Conservation (phyloP, 2,888 invertebrate genomes). For the Caenorhabditis zanzibari region DNA sequence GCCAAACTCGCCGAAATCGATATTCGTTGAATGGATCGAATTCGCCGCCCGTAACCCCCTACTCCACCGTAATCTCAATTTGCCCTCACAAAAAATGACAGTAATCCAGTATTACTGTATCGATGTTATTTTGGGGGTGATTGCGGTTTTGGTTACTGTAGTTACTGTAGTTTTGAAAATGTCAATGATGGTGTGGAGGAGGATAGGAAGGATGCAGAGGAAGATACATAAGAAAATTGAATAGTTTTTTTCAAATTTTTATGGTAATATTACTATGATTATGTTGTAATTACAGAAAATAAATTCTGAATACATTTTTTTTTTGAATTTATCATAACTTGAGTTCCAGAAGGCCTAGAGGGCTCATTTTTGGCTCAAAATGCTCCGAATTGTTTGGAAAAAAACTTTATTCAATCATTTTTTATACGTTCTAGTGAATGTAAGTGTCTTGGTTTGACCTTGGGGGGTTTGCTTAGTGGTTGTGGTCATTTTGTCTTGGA, state of each 20-base stretch:
- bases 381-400: too few species aligned
- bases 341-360: too few species aligned
- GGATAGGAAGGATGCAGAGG: neutral
- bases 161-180: conserved; percentile 16
- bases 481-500: too few species aligned
- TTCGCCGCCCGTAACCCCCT: conserved; percentile 61
- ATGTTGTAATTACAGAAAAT: too few species aligned
- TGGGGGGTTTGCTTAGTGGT: too few species aligned
- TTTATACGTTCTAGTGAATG: too few species aligned
- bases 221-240: conserved; percentile 11
- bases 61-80: conserved; percentile 53
- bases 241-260: neutral
- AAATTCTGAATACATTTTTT: too few species aligned
- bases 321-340: too few species aligned
- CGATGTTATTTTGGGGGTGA: conserved; percentile 30
- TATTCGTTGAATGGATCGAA: conserved; percentile 67
- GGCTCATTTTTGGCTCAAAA: too few species aligned
- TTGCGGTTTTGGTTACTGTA: neutral
- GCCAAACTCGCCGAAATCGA: conserved; percentile 42
- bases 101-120: conserved; percentile 58
- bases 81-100: conserved; percentile 38
- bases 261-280: neutral
- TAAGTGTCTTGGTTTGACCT: too few species aligned
- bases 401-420: too few species aligned
- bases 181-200: neutral